Conservation (phyloP, 2,888 invertebrate species). For the Pyralis farinalis region DNA sequence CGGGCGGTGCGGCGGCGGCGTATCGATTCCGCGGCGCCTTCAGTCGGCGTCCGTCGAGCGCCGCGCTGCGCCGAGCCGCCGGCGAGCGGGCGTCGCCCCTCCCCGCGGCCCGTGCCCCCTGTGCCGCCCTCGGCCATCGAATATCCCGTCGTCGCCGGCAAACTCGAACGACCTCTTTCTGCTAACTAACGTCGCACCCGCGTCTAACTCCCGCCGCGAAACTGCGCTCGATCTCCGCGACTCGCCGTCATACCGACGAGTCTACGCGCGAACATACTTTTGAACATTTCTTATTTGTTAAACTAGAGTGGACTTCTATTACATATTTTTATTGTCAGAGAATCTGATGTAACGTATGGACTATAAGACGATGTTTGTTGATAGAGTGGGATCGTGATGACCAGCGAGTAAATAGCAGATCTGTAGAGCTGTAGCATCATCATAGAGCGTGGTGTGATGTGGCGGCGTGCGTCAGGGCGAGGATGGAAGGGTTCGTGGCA, state of each 20-base stretch:
- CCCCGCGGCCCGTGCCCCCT: constrained; percentile 48
- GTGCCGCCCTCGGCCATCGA: constrained; percentile 38
- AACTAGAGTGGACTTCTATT: background rate
- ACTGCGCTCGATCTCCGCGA: constrained; percentile 60
- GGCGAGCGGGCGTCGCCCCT: constrained; percentile 67
- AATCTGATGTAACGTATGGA: background rate
- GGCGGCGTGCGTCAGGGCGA: constrained; percentile 45
- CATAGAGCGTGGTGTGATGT: constrained; percentile 42
- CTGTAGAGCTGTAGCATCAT: constrained; percentile 27
- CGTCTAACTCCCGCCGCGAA: constrained; percentile 69
- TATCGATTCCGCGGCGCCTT: constrained; percentile 77
- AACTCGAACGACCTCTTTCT: constrained; percentile 78
- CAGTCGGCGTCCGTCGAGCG: constrained; percentile 79
- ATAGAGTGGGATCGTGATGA: constrained; percentile 12
- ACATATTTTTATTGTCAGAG: background rate
- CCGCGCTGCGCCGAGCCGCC: constrained; percentile 76
- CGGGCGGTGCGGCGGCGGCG: constrained; percentile 58
- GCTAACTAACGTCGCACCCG: constrained; percentile 75
- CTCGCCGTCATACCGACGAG: constrained; percentile 4
- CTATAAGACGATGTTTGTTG: constrained; percentile 6
- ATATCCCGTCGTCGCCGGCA: constrained; percentile 70
- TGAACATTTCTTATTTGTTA: background rate
- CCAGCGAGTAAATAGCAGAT: constrained; percentile 21
- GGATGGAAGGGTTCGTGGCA: constrained; percentile 41
- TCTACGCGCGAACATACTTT: constrained; percentile 7